Evolutionary conservation across 2,797 vertebrate genomes (phyloP), one percentile per base, ranked within the genome.

Genomic region (Apogon talboti): DNA sequence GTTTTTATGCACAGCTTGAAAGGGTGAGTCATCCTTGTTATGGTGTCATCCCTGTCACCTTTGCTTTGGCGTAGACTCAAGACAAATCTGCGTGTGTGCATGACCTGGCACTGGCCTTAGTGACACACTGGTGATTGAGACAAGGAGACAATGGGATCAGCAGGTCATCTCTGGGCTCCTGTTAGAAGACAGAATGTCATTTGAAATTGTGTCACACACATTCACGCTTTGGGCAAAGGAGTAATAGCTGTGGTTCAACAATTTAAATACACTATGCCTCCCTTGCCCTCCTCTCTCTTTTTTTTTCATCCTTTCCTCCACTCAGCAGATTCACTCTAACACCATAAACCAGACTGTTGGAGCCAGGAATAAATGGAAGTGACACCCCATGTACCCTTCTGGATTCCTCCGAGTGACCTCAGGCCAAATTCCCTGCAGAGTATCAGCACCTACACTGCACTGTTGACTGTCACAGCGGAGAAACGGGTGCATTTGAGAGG

Each of bases 11-110:
- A 40, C 43, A 59, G 66, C 65, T 69, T 81, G 55, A 86, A 13
- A 40, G 49, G 66, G 67, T 77, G 84, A 87, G 73, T 82, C 82
- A 78, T 73, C 50, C 50, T 80, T 78, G 71, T 79, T 50, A 35
- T 13, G 38, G 82, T 82, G 61, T 79, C 87, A 79, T 85, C 85
- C 75, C 80, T 92, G 86, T 89, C 91, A 82, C 78, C 87, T 86
- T 81, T 76, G 67, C 85, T 85, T 81, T 77, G 68, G 78, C 67
- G 14, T 16, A n/a, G 43, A 44, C 69, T 70, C 46, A 62, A 77
- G 61, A 81, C 66, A 76, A 81, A 79, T 76, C 43, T 74, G 46
- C 45, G 53, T 61, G 63, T 60, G 63, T 62, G 65, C 44, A 18
- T 79, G 91, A 82, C 89, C 65, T 19, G 18, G 60, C 70, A 41